Base-by-base conservation (phyloP, 2,797 vertebrate genomes). In the Sphenopsis melanotis region DNA sequence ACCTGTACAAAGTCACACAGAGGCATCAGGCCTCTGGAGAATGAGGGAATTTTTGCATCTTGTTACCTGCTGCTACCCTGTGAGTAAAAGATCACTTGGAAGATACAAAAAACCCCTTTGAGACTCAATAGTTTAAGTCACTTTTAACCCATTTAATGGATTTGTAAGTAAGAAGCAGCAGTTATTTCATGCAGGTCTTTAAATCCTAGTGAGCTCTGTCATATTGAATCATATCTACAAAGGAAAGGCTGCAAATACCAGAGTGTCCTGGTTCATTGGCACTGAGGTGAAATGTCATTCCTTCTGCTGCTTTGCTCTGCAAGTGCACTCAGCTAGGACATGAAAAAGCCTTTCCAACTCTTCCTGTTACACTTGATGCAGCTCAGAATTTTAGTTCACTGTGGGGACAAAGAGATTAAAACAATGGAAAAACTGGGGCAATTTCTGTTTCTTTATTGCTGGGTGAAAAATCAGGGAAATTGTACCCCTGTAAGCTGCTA, bases 101-200 rank as follows among this genome's bases (percentile, higher is more conserved):
- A 86, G 84, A 83, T 85, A 87, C n/a, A 83, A 76, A 75, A 66
- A 44, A 15, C 5, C 44, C 89, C 74, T 89, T 49, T 49, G 86
- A 92, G 88, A 90, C 44, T 66, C 77, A 21, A 39, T 41, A 69
- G 66, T 91, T 91, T 52, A 79, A 89, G 89, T 79, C 46, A 82
- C 86, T 96, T 95, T 94, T 96, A 91, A 96, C 93, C 92, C 49
- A 56, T 93, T 87, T 89, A 95, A 93, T 96, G 74, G 80, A 49
- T 95, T 93, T 84, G 59, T 83, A 89, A 94, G 74, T 52, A 87
- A 95, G 59, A 88, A 63, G 90, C 63, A 82, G 83, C 70, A 64
- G 81, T 92, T 90, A 69, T 87, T 96, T 95, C 64, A 32, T 49
- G 56, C 70, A 95, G 83, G 63, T 87, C 88, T 90, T 90, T 87